Evolutionary conservation across 2,797 vertebrate genomes (phyloP).

Genomic region (Pseudomugil gertrudae): DNA sequence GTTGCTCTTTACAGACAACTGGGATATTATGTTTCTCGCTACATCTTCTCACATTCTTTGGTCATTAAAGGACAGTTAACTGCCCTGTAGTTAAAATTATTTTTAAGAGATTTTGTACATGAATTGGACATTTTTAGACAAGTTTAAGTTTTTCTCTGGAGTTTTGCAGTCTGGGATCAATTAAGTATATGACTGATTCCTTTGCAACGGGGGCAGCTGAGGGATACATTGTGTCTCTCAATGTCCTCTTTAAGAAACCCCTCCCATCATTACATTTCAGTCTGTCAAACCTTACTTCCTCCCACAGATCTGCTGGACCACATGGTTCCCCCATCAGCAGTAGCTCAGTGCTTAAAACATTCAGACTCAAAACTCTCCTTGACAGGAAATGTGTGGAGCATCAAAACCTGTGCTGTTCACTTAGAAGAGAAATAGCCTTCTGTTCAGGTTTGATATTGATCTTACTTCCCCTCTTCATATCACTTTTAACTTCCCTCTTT

Average conservation of each 20-base stretch:
- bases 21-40: background rate
- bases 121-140: slow-evolving; percentile 13
- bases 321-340: slow-evolving; percentile 49
- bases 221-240: background rate
- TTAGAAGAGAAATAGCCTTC: slow-evolving; percentile 55
- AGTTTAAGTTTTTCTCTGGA: background rate
- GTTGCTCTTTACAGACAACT: background rate
- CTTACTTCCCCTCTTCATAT: slow-evolving; percentile 1
- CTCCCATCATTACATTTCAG: slow-evolving; percentile 38
- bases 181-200: no score
- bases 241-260: slow-evolving; percentile 57
- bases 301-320: slow-evolving; percentile 71
- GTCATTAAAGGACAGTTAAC: background rate
- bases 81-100: slow-evolving; percentile 13
- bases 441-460: slow-evolving; percentile 64
- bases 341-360: slow-evolving; percentile 8
- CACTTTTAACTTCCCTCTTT: slow-evolving; percentile 6
- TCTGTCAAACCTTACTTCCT: slow-evolving; percentile 61
- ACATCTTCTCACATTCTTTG: background rate
- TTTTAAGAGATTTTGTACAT: slow-evolving; percentile 15
- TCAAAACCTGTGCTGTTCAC: slow-evolving; percentile 62
- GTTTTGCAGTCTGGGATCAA: no score
- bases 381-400: slow-evolving; percentile 62
- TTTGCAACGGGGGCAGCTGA: background rate
- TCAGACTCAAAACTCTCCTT: slow-evolving; percentile 34